Percentiles rank a stretch among this genome's conserved stretches.
These are phyloP conservation scores for Tenthredo notha DNA, from an alignment of 2,888 invertebrate species.

Conservation along the genomic window DNA sequence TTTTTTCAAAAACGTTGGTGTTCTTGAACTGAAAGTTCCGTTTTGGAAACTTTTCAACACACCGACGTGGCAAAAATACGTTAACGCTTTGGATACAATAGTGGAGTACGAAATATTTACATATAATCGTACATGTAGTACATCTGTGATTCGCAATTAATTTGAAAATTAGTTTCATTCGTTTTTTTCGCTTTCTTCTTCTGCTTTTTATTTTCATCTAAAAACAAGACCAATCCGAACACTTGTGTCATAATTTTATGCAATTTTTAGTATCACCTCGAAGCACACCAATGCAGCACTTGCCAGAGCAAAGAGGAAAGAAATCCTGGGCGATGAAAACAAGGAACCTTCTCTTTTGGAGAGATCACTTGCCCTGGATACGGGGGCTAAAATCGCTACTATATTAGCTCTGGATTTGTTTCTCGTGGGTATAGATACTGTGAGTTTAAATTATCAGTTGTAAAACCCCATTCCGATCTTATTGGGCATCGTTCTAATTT, in stretches of 20 bases:
- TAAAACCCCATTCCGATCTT: not conserved
- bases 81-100: slow-evolving; percentile 85
- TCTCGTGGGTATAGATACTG: slow-evolving; percentile 90
- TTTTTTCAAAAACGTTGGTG: slow-evolving; percentile 84
- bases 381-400: slow-evolving; percentile 84
- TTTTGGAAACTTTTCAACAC: slow-evolving; percentile 86
- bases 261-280: slow-evolving; percentile 81
- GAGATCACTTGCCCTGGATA: slow-evolving; percentile 82
- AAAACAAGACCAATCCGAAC: not conserved
- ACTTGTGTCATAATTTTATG: not conserved
- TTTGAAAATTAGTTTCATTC: not conserved
- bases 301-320: slow-evolving; percentile 67
- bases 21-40: slow-evolving; percentile 84
- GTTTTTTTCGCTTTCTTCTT: not conserved
- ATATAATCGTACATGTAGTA: too few species aligned
- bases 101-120: slow-evolving; percentile 80
- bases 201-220: slow-evolving; percentile 62
- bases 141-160: not conserved
- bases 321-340: slow-evolving; percentile 71
- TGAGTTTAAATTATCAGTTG: slow-evolving; percentile 70
- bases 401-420: slow-evolving; percentile 88
- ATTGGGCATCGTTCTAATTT: not conserved
- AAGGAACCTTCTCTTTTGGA: slow-evolving; percentile 83
- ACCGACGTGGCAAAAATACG: slow-evolving; percentile 82
- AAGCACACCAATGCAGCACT: slow-evolving; percentile 83